Evolutionary conservation across 1,140 invertebrate genomes (phyloP).

Genomic region (Pomacea maculata): DNA sequence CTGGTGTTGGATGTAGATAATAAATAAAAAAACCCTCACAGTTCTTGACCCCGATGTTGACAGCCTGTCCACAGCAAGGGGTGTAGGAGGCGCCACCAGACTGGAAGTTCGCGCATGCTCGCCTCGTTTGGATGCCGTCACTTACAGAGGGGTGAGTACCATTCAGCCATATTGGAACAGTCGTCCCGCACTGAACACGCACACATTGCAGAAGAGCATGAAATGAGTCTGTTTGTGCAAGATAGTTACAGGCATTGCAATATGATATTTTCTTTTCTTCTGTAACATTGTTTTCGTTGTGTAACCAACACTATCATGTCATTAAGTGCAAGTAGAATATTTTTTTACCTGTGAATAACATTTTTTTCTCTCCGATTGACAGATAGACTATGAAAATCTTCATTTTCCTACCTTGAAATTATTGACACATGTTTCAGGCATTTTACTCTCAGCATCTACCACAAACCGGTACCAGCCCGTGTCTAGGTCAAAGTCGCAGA

Average conservation of each 20-base stretch:
- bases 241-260: too few species aligned
- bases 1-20: constrained; percentile 20
- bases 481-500: constrained; percentile 3
- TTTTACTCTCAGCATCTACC: background rate
- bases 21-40: constrained; percentile 34
- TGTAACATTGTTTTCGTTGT: background rate
- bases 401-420: background rate
- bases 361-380: background rate
- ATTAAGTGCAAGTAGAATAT: background rate
- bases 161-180: constrained; percentile 31
- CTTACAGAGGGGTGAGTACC: constrained; percentile 35
- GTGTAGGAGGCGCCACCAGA: constrained; percentile 2
- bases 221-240: too few species aligned
- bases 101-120: constrained; percentile 38
- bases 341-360: background rate
- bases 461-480: constrained; percentile 4
- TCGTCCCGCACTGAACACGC: constrained; percentile 24
- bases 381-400: background rate
- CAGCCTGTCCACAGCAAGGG: constrained; percentile 26
- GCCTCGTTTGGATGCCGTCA: constrained; percentile 46
- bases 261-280: too few species aligned
- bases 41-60: constrained; percentile 33
- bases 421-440: background rate
- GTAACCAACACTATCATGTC: background rate
- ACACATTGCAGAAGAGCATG: too few species aligned